Percentiles rank a stretch among this genome's conserved stretches.
phyloP scores from a whole-genome alignment of 2,797 vertebrate species.

The Parauchenoglanis punctatus region DNA sequence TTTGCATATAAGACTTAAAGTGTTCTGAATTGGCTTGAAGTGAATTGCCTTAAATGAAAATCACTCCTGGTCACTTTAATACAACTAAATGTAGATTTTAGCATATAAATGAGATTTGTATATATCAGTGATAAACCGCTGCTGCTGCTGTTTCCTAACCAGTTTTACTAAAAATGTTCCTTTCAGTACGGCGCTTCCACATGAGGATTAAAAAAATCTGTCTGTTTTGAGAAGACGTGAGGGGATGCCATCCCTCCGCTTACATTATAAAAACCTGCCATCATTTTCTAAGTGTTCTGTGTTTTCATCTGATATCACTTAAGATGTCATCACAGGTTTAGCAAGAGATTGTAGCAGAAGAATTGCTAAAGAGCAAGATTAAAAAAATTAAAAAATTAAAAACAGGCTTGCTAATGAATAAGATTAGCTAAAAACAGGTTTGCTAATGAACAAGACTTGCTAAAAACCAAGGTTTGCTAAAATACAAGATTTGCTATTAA shows the following conservation, averaged over 20 bases:
- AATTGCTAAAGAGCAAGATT: neutral
- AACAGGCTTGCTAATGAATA: neutral
- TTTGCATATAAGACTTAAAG: conserved; percentile 15
- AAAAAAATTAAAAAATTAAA: neutral
- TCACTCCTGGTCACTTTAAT: neutral
- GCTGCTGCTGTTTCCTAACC: neutral
- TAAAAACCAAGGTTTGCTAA: neutral
- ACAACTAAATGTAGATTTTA: neutral
- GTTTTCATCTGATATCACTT: neutral
- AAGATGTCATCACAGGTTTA: neutral
- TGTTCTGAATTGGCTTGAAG: neutral
- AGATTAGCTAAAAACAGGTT: neutral
- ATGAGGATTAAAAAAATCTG: neutral
- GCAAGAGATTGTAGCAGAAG: too few species aligned
- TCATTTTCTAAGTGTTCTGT: neutral
- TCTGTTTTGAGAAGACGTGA: neutral
- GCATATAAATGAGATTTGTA: neutral
- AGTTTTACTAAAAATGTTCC: neutral
- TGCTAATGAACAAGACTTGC: neutral
- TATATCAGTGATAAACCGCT: neutral
- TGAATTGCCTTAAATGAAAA: conserved; percentile 17
- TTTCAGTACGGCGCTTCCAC: neutral
- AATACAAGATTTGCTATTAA: neutral
- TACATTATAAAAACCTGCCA: neutral
- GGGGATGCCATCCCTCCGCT: neutral